These are phyloP conservation scores for Bemisia tabaci DNA, from an alignment of 1,140 invertebrate genomes.

Conservation along the genomic window DNA sequence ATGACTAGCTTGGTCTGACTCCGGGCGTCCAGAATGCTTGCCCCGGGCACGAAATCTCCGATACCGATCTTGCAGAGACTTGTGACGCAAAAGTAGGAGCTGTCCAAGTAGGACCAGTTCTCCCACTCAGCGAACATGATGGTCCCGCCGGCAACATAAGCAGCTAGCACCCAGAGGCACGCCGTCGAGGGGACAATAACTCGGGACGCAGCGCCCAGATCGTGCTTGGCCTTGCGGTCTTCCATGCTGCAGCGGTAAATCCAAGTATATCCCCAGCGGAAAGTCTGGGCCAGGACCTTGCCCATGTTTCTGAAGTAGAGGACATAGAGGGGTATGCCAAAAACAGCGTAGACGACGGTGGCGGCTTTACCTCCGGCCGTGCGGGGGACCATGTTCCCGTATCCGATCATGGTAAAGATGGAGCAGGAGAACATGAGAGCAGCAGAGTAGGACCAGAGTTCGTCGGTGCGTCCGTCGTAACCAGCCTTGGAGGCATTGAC, in stretches of 20 bases:
- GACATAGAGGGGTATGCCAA: slow-evolving; percentile 87
- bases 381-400: slow-evolving; percentile 84
- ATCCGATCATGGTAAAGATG: slow-evolving; percentile 86
- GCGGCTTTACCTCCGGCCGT: slow-evolving; percentile 81
- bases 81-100: slow-evolving; percentile 89
- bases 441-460: slow-evolving; percentile 71
- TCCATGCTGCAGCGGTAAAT: slow-evolving; percentile 56
- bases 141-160: slow-evolving; percentile 78
- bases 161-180: slow-evolving; percentile 84
- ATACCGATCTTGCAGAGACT: slow-evolving; percentile 86
- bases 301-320: slow-evolving; percentile 84
- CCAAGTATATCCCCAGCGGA: slow-evolving; percentile 62
- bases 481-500: slow-evolving; percentile 53
- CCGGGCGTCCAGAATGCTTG: slow-evolving; percentile 40
- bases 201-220: slow-evolving; percentile 33
- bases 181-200: slow-evolving; percentile 83
- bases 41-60: slow-evolving; percentile 89
- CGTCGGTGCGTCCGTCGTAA: slow-evolving; percentile 56
- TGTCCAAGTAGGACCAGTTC: slow-evolving; percentile 81
- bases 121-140: slow-evolving; percentile 93
- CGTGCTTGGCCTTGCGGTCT: slow-evolving; percentile 16
- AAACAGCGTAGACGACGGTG: slow-evolving; percentile 85
- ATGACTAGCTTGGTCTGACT: slow-evolving; percentile 69
- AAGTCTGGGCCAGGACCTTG: slow-evolving; percentile 59
- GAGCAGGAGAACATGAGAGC: slow-evolving; percentile 76